Conservation (phyloP, 2,797 vertebrate species). For the Acipenser transmontanus region DNA sequence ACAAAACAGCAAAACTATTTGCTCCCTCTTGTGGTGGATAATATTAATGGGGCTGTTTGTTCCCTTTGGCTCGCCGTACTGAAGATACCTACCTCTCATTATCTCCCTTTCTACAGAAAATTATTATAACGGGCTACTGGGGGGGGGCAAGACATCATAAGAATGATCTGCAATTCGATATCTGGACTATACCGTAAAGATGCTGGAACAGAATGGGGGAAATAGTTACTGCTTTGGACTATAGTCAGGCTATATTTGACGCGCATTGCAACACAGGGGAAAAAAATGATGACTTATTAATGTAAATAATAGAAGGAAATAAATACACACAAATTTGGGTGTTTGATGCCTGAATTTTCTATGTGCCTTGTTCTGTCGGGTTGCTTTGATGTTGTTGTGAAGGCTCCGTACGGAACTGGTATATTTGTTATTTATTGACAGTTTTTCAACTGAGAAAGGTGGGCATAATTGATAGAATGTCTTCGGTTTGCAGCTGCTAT, state of each 20-base stretch:
- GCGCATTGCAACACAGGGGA: slow-evolving; percentile 26
- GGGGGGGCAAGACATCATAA: slow-evolving; percentile 3
- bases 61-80: slow-evolving; percentile 58
- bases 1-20: neutral
- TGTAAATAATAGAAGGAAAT: slow-evolving; percentile 27
- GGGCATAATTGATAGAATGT: neutral
- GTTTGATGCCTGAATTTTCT: neutral
- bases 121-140: slow-evolving; percentile 31
- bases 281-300: slow-evolving; percentile 26
- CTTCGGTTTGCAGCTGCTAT: neutral
- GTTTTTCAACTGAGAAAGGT: neutral
- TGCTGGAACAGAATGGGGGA: slow-evolving; percentile 24
- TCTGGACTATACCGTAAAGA: slow-evolving; percentile 17
- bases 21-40: slow-evolving; percentile 22
- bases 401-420: neutral
- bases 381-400: slow-evolving; percentile 6
- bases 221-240: slow-evolving; percentile 2
- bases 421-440: neutral
- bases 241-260: slow-evolving; percentile 23
- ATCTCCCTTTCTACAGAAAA: slow-evolving; percentile 40
- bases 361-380: slow-evolving; percentile 14
- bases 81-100: slow-evolving; percentile 43
- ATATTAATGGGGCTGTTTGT: slow-evolving; percentile 23
- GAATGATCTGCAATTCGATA: slow-evolving; percentile 17
- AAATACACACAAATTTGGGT: slow-evolving; percentile 14